Base-by-base conservation (phyloP, 2,797 vertebrate genomes). In the Oophaga sylvatica region DNA sequence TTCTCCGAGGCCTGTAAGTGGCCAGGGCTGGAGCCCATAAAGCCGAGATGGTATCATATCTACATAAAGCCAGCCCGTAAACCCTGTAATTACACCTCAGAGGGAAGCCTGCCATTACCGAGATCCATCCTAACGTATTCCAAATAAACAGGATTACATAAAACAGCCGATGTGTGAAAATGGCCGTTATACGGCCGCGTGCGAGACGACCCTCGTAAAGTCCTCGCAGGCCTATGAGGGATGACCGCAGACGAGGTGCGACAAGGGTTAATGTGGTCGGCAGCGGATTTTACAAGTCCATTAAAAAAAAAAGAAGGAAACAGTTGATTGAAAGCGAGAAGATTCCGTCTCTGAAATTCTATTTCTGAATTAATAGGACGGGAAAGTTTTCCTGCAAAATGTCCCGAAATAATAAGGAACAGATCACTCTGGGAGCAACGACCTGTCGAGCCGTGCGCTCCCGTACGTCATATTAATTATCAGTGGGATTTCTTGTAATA, bases 61-160 rank as follows among this genome's bases (percentile, higher is more conserved):
- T 77, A 63, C 63, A 87, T 73, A 73, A 87, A 81, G 35, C 22
- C 26, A 22, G 68, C 68, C 65, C 20, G 48, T 87, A 87, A 87
- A 87, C n/a, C n/a, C 17, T 20, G 59, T 86, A 80, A 80, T 73
- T 79, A 78, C n/a, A 53, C 63, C 63, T 80, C 62, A 22, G 48
- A 79, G 75, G 19, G 75, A 68, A 45, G 85, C 45, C 63, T 80
- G 45, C 65, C 78, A 71, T 73, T 86, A 86, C 41, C 17, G 63
- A 19, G 48, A 53, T 80, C n/a, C 53, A 67, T 57, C 45, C 60
- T 78, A 56, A 70, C 59, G 84, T 35, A 45, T 86, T 53, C 77
- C 63, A 80, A 81, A 80, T 81, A 81, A 62, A 81, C 29, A 75
- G 57, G 45, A 63, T 81, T 81, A 53, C 35, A 63, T 31, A 73